phyloP scores from a whole-genome alignment of 2,113 vertebrate genomes.

The Puntigrus tetrazona region DNA sequence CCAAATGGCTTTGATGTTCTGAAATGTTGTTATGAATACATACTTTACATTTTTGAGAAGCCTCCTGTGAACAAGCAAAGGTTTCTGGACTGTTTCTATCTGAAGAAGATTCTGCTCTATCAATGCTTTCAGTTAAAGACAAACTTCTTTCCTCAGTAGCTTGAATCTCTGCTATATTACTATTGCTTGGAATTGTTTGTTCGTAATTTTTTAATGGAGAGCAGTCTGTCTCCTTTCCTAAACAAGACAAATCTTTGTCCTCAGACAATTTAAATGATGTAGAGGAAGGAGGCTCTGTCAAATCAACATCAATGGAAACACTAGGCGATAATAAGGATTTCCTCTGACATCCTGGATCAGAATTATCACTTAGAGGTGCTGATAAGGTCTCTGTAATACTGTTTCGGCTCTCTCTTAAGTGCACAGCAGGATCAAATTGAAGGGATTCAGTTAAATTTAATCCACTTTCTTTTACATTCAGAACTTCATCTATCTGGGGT shows the following conservation, averaged over 20 bases:
- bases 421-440: neutral
- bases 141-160: neutral
- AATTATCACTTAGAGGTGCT: conserved; percentile 23
- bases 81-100: neutral
- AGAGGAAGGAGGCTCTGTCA: neutral
- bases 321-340: conserved; percentile 40
- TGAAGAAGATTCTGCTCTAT: neutral
- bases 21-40: neutral
- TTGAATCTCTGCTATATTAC: neutral
- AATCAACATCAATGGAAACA: conserved; percentile 41
- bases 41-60: neutral
- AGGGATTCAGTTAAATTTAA: neutral
- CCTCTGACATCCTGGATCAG: conserved; percentile 34
- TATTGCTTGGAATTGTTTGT: neutral
- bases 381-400: conserved; percentile 20
- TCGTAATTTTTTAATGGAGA: neutral
- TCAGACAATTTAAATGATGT: conserved; percentile 9
- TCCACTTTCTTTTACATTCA: neutral
- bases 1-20: neutral
- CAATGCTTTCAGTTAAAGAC: neutral
- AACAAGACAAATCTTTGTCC: conserved; percentile 21
- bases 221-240: conserved; percentile 7
- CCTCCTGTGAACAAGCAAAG: neutral
- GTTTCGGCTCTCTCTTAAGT: neutral
- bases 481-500: neutral